These are phyloP conservation scores for Paramuricea clavata DNA, from an alignment of 92 coral and sea anemone species.

Conservation along the genomic window DNA sequence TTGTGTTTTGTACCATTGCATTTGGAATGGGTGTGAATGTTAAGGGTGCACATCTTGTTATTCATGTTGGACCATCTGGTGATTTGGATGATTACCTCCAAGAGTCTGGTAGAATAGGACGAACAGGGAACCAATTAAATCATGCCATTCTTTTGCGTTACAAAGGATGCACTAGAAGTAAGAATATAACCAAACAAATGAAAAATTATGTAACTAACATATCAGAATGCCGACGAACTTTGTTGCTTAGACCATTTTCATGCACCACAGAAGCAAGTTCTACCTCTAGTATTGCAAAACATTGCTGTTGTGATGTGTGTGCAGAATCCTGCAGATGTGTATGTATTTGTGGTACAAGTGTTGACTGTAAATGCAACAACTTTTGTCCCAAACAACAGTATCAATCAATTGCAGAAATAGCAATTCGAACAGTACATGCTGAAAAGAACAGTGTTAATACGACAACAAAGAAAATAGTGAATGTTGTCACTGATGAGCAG, in stretches of 20 bases:
- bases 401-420: conserved; percentile 12
- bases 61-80: conserved; percentile 76
- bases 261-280: background rate
- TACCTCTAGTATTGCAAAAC: background rate
- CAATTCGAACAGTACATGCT: background rate
- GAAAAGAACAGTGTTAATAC: background rate
- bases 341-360: background rate
- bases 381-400: conserved; percentile 1
- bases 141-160: conserved; percentile 54
- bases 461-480: conserved; percentile 9
- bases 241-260: conserved; percentile 40
- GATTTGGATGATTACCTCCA: conserved; percentile 75
- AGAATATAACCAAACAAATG: conserved; percentile 52
- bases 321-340: conserved; percentile 50
- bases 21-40: conserved; percentile 66
- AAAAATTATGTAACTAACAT: conserved; percentile 31
- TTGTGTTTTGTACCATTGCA: conserved; percentile 61
- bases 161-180: conserved; percentile 53
- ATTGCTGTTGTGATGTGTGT: conserved; percentile 52
- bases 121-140: conserved; percentile 21
- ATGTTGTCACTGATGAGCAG: conserved; percentile 11
- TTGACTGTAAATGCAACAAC: background rate
- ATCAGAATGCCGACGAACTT: conserved; percentile 22
- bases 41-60: conserved; percentile 22
- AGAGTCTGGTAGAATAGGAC: conserved; percentile 74